Evolutionary conservation across 2,797 vertebrate species (phyloP).

Genomic region (Antrozous pallidus): DNA sequence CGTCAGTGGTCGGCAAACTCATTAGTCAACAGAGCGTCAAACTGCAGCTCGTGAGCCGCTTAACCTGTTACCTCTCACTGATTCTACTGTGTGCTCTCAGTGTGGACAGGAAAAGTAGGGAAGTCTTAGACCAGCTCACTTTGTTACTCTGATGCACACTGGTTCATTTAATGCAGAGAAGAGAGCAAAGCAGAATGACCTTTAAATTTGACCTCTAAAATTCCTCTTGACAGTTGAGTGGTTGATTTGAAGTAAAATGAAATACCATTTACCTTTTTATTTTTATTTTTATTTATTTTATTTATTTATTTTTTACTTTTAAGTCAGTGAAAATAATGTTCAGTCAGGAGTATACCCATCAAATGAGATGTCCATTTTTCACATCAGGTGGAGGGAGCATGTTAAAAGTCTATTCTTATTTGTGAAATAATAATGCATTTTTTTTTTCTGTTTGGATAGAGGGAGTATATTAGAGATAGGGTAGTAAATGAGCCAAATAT

Average conservation of each 20-base stretch:
- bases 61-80: neutral
- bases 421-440: neutral
- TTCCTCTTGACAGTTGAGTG: neutral
- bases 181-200: slow-evolving; percentile 1
- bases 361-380: neutral
- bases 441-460: neutral
- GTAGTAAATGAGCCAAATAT: neutral
- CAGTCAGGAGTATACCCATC: neutral
- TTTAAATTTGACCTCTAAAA: slow-evolving; percentile 15
- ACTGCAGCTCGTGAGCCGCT: too few species aligned
- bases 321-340: neutral
- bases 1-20: too few species aligned
- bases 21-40: too few species aligned
- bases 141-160: neutral
- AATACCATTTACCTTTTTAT: neutral
- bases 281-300: too few species aligned
- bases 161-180: neutral
- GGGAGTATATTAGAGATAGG: neutral
- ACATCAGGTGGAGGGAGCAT: neutral
- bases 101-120: neutral
- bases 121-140: neutral
- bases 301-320: slow-evolving; percentile 49
- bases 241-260: slow-evolving; percentile 43
- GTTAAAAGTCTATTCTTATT: neutral
- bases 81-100: neutral